A percentile compares a stretch with the other conserved stretches of the same genome.
Evolutionary conservation across 92 coral and sea anemone genomes (phyloP).

Genomic region (Pocillopora meandrina): DNA sequence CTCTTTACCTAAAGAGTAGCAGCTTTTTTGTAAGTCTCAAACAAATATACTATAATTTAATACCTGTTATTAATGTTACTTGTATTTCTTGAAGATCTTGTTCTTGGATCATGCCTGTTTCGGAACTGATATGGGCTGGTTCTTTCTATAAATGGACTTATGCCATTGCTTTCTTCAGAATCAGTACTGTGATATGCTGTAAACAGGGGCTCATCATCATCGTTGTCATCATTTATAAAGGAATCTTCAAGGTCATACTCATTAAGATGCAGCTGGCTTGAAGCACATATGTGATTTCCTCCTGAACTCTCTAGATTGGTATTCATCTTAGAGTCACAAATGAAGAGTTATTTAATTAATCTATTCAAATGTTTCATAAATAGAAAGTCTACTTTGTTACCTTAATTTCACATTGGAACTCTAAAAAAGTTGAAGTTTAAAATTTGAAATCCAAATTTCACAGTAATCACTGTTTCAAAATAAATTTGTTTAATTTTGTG

Average conservation of each 20-base stretch:
- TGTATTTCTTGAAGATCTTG: conserved; percentile 18
- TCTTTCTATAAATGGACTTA: not conserved
- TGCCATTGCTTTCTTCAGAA: conserved; percentile 26
- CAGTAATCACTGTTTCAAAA: too few relatives aligned
- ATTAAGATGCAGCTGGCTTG: conserved; percentile 41
- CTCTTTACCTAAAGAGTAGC: too few relatives aligned
- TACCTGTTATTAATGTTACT: conserved; percentile 7
- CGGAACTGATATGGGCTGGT: conserved; percentile 24
- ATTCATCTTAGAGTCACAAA: not conserved
- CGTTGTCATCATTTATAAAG: conserved; percentile 65
- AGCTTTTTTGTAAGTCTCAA: not conserved
- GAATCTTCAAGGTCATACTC: conserved; percentile 72
- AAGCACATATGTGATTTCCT: not conserved
- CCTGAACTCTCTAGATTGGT: conserved; percentile 13
- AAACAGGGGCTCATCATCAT: conserved; percentile 14
- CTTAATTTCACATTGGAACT: too few relatives aligned
- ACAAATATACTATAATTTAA: not conserved
- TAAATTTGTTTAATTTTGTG: not conserved
- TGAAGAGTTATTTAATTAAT: not conserved
- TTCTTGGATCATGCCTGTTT: not conserved
- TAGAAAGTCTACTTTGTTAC: not conserved
- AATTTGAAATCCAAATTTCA: too few relatives aligned
- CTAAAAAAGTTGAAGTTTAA: too few relatives aligned
- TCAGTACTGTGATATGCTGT: not conserved
- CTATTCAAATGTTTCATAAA: too few relatives aligned